Percentiles rank a stretch among this genome's conserved stretches.
Evolutionary conservation across 2,888 invertebrate species (phyloP).

Genomic region (Synanthedon andrenaeformis): DNA sequence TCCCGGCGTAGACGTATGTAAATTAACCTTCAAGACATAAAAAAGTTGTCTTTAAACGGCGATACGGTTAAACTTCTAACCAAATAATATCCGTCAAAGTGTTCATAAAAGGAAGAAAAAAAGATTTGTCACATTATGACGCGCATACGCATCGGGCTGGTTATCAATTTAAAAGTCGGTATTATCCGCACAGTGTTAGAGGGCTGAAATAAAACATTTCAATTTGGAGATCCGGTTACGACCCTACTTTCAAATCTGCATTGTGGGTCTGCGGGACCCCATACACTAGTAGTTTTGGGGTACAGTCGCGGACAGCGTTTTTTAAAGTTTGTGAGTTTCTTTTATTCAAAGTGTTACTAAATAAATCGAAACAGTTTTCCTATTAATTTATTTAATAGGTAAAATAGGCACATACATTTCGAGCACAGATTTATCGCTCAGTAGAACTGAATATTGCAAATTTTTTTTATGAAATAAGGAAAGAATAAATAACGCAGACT

Average conservation of each 20-base stretch:
- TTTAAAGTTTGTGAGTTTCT: no score
- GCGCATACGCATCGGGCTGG: constrained; percentile 43
- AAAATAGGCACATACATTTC: no score
- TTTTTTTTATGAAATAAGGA: no score
- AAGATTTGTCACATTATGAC: constrained; percentile 40
- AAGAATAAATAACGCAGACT: no score
- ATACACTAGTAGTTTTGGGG: constrained; percentile 54
- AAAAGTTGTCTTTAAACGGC: constrained; percentile 32
- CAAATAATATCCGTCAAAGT: constrained; percentile 51
- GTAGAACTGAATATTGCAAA: no score
- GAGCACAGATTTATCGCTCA: no score
- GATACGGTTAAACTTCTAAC: constrained; percentile 62
- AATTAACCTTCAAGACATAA: constrained; percentile 25
- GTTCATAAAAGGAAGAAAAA: constrained; percentile 30
- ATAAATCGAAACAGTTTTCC: no score
- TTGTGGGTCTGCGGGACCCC: constrained; percentile 64
- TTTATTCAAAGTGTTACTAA: background rate
- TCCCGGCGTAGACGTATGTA: constrained; percentile 29
- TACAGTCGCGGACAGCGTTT: constrained; percentile 26
- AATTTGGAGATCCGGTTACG: constrained; percentile 69
- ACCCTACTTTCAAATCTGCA: constrained; percentile 58
- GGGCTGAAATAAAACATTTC: constrained; percentile 67
- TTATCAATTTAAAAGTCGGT: constrained; percentile 68
- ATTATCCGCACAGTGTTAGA: constrained; percentile 52
- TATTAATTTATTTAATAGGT: no score